These are phyloP conservation scores for Sabatieria punctata DNA, from an alignment of 2,888 invertebrate species.

Conservation along the genomic window DNA sequence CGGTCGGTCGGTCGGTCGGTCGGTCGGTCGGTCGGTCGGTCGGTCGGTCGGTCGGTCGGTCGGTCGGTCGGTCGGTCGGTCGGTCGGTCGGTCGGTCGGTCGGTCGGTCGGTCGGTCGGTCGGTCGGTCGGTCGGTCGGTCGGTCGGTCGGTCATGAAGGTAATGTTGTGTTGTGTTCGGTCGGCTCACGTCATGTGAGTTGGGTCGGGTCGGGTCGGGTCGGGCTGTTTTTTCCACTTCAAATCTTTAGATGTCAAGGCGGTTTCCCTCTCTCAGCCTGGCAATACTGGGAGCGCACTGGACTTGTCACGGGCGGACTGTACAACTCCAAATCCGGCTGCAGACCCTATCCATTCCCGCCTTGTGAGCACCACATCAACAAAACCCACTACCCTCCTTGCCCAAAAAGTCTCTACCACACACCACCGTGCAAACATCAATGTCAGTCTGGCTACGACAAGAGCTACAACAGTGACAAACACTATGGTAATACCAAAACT, in stretches of 20 bases:
- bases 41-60: too few species aligned
- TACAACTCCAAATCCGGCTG: conserved; percentile 46
- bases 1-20: too few species aligned
- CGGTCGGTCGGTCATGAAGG: too few species aligned
- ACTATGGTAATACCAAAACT: conserved; percentile 44
- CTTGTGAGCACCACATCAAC: conserved; percentile 75
- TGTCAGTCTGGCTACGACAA: conserved; percentile 51
- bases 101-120: too few species aligned
- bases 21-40: too few species aligned
- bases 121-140: too few species aligned
- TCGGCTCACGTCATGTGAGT: too few species aligned
- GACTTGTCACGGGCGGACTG: conserved; percentile 67
- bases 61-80: too few species aligned
- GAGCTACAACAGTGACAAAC: conserved; percentile 54
- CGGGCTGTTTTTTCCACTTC: neutral
- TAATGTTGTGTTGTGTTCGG: too few species aligned
- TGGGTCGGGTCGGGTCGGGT: neutral
- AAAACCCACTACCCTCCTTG: conserved; percentile 37
- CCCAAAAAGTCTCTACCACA: conserved; percentile 29
- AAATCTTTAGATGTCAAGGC: conserved; percentile 48
- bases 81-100: too few species aligned
- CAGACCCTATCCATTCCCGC: conserved; percentile 61
- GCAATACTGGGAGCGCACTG: conserved; percentile 62
- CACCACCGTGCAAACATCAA: conserved; percentile 54
- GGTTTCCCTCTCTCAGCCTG: conserved; percentile 66